These are phyloP conservation scores for Macrostomum cliftonense DNA, from an alignment of 2,888 invertebrate species.

Conservation along the genomic window DNA sequence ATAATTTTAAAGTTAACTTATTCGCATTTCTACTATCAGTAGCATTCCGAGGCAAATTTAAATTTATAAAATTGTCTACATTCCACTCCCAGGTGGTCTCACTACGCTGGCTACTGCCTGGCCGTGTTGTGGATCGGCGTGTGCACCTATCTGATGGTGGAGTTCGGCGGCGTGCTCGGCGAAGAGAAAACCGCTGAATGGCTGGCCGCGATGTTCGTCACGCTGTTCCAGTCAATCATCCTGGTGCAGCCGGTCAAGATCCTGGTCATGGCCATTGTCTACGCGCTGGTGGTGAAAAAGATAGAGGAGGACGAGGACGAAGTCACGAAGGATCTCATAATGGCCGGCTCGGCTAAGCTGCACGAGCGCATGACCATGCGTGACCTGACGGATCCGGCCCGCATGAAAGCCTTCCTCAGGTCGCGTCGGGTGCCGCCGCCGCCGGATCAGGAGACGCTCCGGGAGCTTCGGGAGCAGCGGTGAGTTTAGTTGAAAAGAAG, in stretches of 20 bases:
- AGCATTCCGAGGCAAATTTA: too few relatives aligned
- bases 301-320: constrained; percentile 16
- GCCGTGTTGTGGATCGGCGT: not conserved
- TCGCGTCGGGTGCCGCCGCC: constrained; percentile 13
- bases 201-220: constrained; percentile 11
- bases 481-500: not conserved
- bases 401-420: constrained; percentile 11
- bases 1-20: too few relatives aligned
- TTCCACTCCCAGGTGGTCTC: constrained; percentile 4
- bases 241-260: constrained; percentile 16
- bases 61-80: too few relatives aligned
- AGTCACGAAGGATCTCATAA: constrained; percentile 4
- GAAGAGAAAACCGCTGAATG: constrained; percentile 12
- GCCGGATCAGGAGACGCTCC: constrained; percentile 16
- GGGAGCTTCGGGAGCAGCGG: constrained; percentile 13
- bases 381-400: constrained; percentile 14
- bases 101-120: constrained; percentile 1
- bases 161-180: constrained; percentile 10
- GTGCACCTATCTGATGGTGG: constrained; percentile 5
- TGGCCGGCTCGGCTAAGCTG: constrained; percentile 13
- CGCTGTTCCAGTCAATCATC: constrained; percentile 14
- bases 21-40: too few relatives aligned
- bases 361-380: constrained; percentile 16
- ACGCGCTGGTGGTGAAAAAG: constrained; percentile 18
- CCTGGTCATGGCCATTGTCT: constrained; percentile 16